Conservation (phyloP, 2,888 invertebrate species). For the Thymelicus sylvestris region DNA sequence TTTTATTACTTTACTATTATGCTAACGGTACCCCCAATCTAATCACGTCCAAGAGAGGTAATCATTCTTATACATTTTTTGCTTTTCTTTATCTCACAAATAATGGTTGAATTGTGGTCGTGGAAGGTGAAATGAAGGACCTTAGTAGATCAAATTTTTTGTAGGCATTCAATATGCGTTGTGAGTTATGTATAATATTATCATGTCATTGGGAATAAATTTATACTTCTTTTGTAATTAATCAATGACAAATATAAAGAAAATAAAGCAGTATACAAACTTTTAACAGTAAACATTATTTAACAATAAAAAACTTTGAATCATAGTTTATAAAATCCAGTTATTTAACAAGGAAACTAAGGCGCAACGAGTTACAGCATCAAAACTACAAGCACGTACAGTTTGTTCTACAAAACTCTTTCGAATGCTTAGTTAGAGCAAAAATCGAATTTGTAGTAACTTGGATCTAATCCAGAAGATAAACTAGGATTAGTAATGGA, state of each 20-base stretch:
- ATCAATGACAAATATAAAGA: no score
- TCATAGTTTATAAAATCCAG: background rate
- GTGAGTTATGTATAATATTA: background rate
- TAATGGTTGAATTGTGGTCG: constrained; percentile 62
- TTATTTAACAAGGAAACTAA: background rate
- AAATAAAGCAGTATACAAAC: no score
- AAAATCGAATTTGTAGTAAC: constrained; percentile 35
- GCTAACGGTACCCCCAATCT: constrained; percentile 51
- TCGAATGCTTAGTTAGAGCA: constrained; percentile 30
- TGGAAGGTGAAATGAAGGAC: constrained; percentile 52
- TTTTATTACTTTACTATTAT: constrained; percentile 41
- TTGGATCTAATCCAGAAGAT: constrained; percentile 37
- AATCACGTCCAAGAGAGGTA: constrained; percentile 60
- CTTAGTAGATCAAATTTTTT: constrained; percentile 36
- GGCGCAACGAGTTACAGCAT: background rate
- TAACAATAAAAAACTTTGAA: no score
- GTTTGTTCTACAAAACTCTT: constrained; percentile 30
- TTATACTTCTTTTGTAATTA: background rate
- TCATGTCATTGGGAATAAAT: constrained; percentile 2
- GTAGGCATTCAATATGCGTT: constrained; percentile 20
- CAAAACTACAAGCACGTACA: constrained; percentile 15
- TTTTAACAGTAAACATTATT: no score
- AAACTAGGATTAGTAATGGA: constrained; percentile 33
- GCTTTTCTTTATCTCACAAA: constrained; percentile 60
- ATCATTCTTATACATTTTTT: constrained; percentile 59